Percentiles rank a stretch among this genome's conserved stretches.
Evolutionary conservation across 1,140 invertebrate genomes (phyloP).

Genomic region (Archivesica marissinica): DNA sequence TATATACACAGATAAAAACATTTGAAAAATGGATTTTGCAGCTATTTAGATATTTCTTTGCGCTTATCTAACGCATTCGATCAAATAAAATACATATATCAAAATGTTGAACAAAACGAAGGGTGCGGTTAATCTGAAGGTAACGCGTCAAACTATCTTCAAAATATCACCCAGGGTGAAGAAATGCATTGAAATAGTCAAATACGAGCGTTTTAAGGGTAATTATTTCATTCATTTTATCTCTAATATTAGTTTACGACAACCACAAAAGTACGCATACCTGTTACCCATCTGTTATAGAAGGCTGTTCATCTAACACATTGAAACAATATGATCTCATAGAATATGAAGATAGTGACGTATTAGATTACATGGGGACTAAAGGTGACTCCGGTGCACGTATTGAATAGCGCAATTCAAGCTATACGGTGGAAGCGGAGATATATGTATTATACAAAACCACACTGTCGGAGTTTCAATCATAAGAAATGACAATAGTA

Average conservation of each 20-base stretch:
- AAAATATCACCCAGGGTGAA: conserved; percentile 45
- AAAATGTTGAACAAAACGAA: not conserved
- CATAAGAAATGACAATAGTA: conserved; percentile 47
- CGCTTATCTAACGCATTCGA: conserved; percentile 14
- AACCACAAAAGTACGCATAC: conserved; percentile 49
- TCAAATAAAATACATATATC: conserved; percentile 43
- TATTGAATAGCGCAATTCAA: conserved; percentile 56
- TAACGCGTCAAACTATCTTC: conserved; percentile 13
- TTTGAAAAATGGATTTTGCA: not conserved
- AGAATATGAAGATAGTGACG: conserved; percentile 13
- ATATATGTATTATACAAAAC: conserved; percentile 19
- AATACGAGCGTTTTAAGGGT: conserved; percentile 36
- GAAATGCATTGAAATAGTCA: conserved; percentile 16
- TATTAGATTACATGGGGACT: conserved; percentile 40
- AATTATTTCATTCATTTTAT: conserved; percentile 51
- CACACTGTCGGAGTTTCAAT: conserved; percentile 41
- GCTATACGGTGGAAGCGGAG: conserved; percentile 15
- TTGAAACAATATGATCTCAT: conserved; percentile 41
- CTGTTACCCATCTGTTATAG: conserved; percentile 53
- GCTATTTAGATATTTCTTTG: not conserved
- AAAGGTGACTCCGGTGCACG: conserved; percentile 51
- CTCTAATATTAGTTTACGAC: conserved; percentile 54
- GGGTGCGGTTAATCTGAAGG: conserved; percentile 32
- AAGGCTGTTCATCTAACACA: conserved; percentile 51
- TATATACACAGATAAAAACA: not conserved